A percentile compares a stretch with the other conserved stretches of the same genome.
Evolutionary conservation across 2,797 vertebrate genomes (phyloP).

Genomic region (Balearica regulorum): DNA sequence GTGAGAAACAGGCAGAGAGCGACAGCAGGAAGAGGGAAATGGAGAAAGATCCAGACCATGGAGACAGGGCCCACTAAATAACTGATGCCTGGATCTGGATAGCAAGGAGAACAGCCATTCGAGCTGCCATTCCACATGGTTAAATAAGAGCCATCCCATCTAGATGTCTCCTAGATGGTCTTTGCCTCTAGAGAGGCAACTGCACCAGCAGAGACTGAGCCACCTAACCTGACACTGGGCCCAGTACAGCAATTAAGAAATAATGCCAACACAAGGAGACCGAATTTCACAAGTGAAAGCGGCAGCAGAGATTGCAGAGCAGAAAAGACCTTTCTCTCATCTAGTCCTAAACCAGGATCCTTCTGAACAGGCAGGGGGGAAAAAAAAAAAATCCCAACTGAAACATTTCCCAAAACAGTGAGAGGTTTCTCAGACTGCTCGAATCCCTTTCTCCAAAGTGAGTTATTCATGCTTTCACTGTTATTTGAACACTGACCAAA

Average conservation of each 20-base stretch:
- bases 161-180: neutral
- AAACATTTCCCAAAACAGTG: neutral
- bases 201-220: neutral
- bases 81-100: neutral
- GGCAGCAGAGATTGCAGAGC: neutral
- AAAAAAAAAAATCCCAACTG: neutral
- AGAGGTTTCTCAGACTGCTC: neutral
- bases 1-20: neutral
- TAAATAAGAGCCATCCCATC: neutral
- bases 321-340: neutral
- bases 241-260: neutral
- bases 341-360: neutral
- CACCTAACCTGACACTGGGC: neutral
- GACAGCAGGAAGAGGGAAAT: neutral
- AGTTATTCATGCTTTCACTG: neutral
- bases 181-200: neutral
- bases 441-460: neutral
- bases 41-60: neutral
- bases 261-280: neutral
- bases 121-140: neutral
- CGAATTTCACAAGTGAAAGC: neutral
- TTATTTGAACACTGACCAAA: neutral
- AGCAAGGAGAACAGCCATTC: neutral
- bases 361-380: neutral
- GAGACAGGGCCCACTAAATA: neutral